Conservation (phyloP, 2,888 invertebrate genomes). For the Nasonovia ribisnigri region DNA sequence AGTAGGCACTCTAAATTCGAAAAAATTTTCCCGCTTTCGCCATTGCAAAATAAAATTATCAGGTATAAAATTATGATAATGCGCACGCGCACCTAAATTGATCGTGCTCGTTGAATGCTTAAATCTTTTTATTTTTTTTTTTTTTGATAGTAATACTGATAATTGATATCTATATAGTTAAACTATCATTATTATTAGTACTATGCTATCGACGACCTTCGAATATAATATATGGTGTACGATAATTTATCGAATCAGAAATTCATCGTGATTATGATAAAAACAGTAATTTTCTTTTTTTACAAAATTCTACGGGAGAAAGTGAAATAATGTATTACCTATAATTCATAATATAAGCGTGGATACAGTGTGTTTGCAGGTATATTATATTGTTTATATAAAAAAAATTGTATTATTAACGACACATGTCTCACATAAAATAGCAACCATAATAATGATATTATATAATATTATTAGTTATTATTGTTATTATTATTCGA, state of each 20-base stretch:
- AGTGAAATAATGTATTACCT: neutral
- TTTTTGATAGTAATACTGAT: neutral
- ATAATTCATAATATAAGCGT: neutral
- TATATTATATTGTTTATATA: neutral
- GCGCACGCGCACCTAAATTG: neutral
- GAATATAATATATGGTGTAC: neutral
- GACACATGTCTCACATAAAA: neutral
- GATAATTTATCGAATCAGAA: neutral
- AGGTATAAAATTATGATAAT: neutral
- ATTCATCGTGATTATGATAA: neutral
- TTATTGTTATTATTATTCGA: neutral
- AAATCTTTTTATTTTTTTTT: neutral
- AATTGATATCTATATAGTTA: no score
- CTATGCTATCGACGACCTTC: neutral
- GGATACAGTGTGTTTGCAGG: neutral
- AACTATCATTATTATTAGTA: neutral
- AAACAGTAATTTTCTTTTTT: neutral
- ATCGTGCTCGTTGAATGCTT: neutral
- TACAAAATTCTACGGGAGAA: neutral
- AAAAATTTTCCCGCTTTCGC: neutral
- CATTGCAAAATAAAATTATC: neutral
- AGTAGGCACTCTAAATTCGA: neutral
- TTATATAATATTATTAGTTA: neutral
- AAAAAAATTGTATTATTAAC: neutral
- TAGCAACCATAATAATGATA: neutral